Evolutionary conservation across 2,113 vertebrate genomes (phyloP).

Genomic region (Micromys minutus): DNA sequence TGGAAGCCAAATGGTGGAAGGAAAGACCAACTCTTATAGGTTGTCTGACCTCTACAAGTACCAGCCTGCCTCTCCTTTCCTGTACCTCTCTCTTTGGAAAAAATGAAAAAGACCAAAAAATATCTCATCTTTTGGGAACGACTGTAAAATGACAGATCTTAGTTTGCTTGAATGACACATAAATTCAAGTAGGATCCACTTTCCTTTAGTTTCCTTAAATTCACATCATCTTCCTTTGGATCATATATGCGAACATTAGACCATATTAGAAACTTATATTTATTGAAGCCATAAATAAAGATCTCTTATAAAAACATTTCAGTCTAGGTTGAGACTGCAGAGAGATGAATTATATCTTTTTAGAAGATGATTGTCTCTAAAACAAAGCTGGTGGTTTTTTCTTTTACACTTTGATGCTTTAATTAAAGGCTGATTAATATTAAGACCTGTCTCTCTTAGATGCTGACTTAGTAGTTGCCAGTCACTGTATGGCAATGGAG

Average conservation of each 20-base stretch:
- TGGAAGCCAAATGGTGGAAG: background rate
- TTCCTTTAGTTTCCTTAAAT: constrained; percentile 56
- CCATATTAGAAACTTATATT: constrained; percentile 31
- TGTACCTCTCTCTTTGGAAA: background rate
- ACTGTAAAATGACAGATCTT: constrained; percentile 24
- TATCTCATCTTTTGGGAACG: constrained; percentile 44
- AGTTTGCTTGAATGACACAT: constrained; percentile 37
- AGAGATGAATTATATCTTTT: constrained; percentile 57
- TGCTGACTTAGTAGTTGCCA: constrained; percentile 60
- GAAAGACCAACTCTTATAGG: background rate
- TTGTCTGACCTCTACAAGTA: background rate
- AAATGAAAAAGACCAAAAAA: background rate
- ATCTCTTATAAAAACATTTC: constrained; percentile 47
- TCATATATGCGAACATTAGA: constrained; percentile 3
- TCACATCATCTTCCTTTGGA: constrained; percentile 45
- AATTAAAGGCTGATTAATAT: constrained; percentile 66
- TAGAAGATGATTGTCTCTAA: constrained; percentile 52
- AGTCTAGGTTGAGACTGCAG: constrained; percentile 6
- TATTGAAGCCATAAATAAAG: constrained; percentile 49
- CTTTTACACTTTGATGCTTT: constrained; percentile 44
- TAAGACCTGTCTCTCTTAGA: constrained; percentile 61
- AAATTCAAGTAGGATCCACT: constrained; percentile 51
- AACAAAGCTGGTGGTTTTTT: constrained; percentile 42
- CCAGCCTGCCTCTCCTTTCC: no score
- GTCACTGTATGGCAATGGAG: constrained; percentile 15